Percentiles rank a stretch among this genome's conserved stretches.
Evolutionary conservation across 2,797 vertebrate species (phyloP).

Genomic region (Enteromius thamalakanensis): DNA sequence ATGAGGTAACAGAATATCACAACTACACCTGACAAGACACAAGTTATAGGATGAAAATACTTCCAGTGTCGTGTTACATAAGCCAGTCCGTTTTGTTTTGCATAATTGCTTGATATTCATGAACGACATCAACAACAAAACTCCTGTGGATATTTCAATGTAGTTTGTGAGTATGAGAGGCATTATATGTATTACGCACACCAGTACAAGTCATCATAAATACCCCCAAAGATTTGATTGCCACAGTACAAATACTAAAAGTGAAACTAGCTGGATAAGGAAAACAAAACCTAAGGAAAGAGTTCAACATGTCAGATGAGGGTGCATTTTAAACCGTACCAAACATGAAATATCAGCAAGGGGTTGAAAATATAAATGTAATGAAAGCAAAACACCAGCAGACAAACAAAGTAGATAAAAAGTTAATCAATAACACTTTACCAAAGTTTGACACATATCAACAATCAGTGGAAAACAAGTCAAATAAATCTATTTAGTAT

Average conservation of each 20-base stretch:
- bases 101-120: slow-evolving; percentile 20
- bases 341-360: not conserved
- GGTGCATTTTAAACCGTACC: not conserved
- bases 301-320: not conserved
- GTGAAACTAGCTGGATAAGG: slow-evolving; percentile 22
- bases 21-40: slow-evolving; percentile 22
- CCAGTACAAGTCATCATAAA: not conserved
- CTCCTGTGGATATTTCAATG: not conserved
- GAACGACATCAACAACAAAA: slow-evolving; percentile 7
- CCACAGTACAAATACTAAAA: slow-evolving; percentile 14
- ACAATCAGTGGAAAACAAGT: not conserved
- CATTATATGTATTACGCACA: not conserved
- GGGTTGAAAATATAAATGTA: not conserved
- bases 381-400: not conserved
- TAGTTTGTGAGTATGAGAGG: not conserved
- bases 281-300: slow-evolving; percentile 26
- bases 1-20: slow-evolving; percentile 17
- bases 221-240: not conserved
- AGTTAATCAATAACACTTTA: not conserved
- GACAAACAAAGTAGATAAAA: not conserved
- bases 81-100: slow-evolving; percentile 23
- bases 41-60: slow-evolving; percentile 11
- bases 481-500: not conserved
- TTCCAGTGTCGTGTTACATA: slow-evolving; percentile 4
- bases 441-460: not conserved